These are phyloP conservation scores for Mesorhabditis sp. DNA, from an alignment of 2,888 invertebrate species.

Conservation along the genomic window DNA sequence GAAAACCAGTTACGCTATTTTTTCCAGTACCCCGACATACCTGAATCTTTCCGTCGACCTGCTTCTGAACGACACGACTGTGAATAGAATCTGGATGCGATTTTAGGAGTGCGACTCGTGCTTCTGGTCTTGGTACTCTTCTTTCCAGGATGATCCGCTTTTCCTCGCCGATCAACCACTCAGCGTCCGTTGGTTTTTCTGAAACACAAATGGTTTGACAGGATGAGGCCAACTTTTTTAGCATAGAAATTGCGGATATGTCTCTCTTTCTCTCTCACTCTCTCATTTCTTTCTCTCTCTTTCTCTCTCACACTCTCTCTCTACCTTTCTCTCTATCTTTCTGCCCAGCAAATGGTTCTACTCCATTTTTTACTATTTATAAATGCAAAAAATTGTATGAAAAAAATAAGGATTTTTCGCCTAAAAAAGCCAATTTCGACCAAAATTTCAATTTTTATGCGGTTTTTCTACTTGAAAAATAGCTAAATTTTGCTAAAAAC, in stretches of 20 bases:
- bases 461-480: too few relatives aligned
- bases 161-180: conserved; percentile 7
- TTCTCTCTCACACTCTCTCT: conserved; percentile 5
- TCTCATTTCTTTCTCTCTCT: conserved; percentile 9
- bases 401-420: too few relatives aligned
- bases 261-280: neutral
- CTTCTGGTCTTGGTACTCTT: neutral
- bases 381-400: too few relatives aligned
- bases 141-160: neutral
- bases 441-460: too few relatives aligned
- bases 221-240: neutral
- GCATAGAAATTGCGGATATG: neutral
- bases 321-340: neutral
- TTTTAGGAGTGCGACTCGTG: neutral
- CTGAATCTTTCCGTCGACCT: conserved; percentile 6
- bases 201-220: neutral
- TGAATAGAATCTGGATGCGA: neutral
- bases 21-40: neutral
- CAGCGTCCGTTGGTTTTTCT: neutral
- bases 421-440: too few relatives aligned
- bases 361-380: too few relatives aligned
- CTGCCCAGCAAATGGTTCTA: too few relatives aligned
- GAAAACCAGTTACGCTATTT: neutral
- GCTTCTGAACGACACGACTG: neutral
- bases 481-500: too few relatives aligned